These are phyloP conservation scores for Chiroxiphia lanceolata DNA, from an alignment of 2,797 vertebrate species.

Conservation along the genomic window DNA sequence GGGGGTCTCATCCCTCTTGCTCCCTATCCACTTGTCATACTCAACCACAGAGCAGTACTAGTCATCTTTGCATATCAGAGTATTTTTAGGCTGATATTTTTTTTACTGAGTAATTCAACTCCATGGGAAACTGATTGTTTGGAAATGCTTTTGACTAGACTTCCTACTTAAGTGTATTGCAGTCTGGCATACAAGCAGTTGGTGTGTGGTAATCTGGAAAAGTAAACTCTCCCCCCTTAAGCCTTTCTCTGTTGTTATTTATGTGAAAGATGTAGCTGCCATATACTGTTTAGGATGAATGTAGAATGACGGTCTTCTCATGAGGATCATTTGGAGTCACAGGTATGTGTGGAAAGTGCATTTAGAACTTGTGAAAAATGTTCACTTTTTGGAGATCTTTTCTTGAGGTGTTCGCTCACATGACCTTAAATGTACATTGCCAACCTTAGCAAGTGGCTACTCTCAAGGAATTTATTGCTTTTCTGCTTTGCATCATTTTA, in stretches of 20 bases:
- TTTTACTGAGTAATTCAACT: slow-evolving; percentile 10
- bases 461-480: background rate
- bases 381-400: background rate
- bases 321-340: background rate
- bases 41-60: background rate
- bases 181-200: slow-evolving; percentile 32
- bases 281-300: background rate
- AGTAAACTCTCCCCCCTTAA: slow-evolving; percentile 17
- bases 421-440: background rate
- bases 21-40: background rate
- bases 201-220: slow-evolving; percentile 58
- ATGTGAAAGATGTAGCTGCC: background rate
- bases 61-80: background rate
- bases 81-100: background rate
- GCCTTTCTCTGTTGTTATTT: background rate
- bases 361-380: background rate
- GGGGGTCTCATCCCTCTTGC: background rate
- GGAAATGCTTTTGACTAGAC: slow-evolving; percentile 61
- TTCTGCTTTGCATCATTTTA: background rate
- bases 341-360: background rate
- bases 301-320: background rate
- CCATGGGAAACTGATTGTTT: slow-evolving; percentile 62
- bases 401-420: background rate
- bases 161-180: slow-evolving; percentile 55
- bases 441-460: background rate